Evolutionary conservation across 2,888 invertebrate genomes (phyloP).

Genomic region (Epirrita christyi): DNA sequence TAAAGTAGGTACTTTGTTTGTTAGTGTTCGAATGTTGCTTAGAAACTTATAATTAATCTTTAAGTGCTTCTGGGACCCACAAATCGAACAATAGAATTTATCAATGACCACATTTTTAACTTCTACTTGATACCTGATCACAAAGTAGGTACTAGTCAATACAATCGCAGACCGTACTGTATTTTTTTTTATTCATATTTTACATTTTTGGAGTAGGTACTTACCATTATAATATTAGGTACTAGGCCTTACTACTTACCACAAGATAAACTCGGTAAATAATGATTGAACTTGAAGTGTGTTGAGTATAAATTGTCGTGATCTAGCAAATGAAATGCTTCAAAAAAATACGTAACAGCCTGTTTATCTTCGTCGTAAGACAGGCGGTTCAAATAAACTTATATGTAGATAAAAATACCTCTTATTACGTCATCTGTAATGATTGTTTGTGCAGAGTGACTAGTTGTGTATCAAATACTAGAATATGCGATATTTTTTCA

Average conservation of each 20-base stretch:
- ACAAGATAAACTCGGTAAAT: constrained; percentile 13
- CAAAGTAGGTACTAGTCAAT: constrained; percentile 56
- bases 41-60: constrained; percentile 40
- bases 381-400: constrained; percentile 4
- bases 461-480: constrained; percentile 48
- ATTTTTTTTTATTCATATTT: constrained; percentile 45
- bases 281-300: too few species aligned
- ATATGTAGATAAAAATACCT: constrained; percentile 25
- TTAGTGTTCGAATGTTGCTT: constrained; percentile 47
- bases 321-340: too few species aligned
- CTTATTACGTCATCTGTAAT: constrained; percentile 41
- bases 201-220: constrained; percentile 46
- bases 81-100: constrained; percentile 26
- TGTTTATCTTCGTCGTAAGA: constrained; percentile 6
- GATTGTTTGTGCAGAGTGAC: constrained; percentile 46
- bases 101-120: constrained; percentile 26
- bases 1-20: not conserved
- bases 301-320: too few species aligned
- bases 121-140: constrained; percentile 34
- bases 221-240: constrained; percentile 13
- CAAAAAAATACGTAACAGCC: constrained; percentile 5
- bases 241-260: constrained; percentile 14
- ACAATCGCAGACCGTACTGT: constrained; percentile 49
- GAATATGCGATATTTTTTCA: constrained; percentile 75
- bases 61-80: constrained; percentile 50